Conservation (phyloP, 2,797 vertebrate species). For the Anniella stebbinsi region DNA sequence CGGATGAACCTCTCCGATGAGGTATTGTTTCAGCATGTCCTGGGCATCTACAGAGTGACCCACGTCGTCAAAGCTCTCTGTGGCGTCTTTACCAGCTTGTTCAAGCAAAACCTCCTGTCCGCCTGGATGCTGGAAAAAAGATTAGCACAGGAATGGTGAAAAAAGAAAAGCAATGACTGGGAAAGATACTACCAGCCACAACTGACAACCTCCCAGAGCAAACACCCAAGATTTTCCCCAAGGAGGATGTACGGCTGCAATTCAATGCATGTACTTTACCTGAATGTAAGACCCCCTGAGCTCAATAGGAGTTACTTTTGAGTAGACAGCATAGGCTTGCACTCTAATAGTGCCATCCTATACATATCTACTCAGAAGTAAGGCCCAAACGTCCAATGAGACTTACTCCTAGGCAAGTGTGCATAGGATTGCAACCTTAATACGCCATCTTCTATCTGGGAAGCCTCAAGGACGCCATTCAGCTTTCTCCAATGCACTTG, state of each 20-base stretch:
- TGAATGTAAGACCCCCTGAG: neutral
- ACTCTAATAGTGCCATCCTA: too few species aligned
- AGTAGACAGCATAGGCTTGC: neutral
- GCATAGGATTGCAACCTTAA: neutral
- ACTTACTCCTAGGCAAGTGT: neutral
- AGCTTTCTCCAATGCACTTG: neutral
- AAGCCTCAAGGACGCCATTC: neutral
- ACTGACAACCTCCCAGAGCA: accelerated
- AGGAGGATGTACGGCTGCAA: neutral
- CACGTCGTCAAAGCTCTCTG: slow-evolving; percentile 96
- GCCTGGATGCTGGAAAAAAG: slow-evolving; percentile 89
- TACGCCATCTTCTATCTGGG: neutral
- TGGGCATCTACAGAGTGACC: slow-evolving; percentile 94
- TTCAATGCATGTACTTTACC: neutral
- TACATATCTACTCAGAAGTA: neutral
- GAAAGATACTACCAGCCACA: neutral
- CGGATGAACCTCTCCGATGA: slow-evolving; percentile 91
- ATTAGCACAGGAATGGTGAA: slow-evolving; percentile 42
- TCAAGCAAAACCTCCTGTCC: slow-evolving; percentile 95
- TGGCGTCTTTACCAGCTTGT: slow-evolving; percentile 91
- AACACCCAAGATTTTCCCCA: neutral
- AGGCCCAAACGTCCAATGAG: neutral
- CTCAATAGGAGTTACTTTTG: neutral
- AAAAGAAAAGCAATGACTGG: slow-evolving; percentile 1
- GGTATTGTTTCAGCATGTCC: slow-evolving; percentile 94